These are phyloP conservation scores for Linyphia triangularis DNA, from an alignment of 2,888 invertebrate species.

Conservation along the genomic window DNA sequence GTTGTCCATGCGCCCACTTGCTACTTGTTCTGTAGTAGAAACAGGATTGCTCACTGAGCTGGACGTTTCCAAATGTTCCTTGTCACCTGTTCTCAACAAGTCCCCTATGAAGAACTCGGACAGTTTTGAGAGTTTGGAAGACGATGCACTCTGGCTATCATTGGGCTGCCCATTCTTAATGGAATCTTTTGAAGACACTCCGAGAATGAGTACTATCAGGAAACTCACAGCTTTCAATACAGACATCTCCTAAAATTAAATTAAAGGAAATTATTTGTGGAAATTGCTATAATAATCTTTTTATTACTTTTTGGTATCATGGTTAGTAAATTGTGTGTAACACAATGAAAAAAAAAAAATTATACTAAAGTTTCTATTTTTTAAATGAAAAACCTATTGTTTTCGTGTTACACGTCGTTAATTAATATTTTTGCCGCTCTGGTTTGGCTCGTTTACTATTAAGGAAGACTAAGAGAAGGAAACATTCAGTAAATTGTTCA, in stretches of 20 bases:
- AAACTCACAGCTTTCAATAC: neutral
- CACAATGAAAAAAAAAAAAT: too few relatives aligned
- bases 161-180: neutral
- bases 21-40: neutral
- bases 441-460: too few relatives aligned
- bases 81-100: constrained; percentile 36
- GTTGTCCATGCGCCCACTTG: neutral
- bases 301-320: too few relatives aligned
- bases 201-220: constrained; percentile 6
- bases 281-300: too few relatives aligned
- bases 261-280: neutral
- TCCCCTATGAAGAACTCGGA: constrained; percentile 64
- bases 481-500: too few relatives aligned
- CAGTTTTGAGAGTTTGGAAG: constrained; percentile 27
- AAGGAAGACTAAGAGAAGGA: too few relatives aligned
- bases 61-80: constrained; percentile 21
- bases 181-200: neutral
- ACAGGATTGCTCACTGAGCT: constrained; percentile 7
- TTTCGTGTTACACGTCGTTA: too few relatives aligned
- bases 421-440: too few relatives aligned
- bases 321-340: too few relatives aligned
- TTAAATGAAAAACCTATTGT: too few relatives aligned
- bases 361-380: too few relatives aligned
- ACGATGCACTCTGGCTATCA: neutral
- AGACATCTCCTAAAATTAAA: constrained; percentile 10